These are phyloP conservation scores for Eurystomus glaucurus DNA, from an alignment of 2,797 vertebrate genomes.

Conservation along the genomic window DNA sequence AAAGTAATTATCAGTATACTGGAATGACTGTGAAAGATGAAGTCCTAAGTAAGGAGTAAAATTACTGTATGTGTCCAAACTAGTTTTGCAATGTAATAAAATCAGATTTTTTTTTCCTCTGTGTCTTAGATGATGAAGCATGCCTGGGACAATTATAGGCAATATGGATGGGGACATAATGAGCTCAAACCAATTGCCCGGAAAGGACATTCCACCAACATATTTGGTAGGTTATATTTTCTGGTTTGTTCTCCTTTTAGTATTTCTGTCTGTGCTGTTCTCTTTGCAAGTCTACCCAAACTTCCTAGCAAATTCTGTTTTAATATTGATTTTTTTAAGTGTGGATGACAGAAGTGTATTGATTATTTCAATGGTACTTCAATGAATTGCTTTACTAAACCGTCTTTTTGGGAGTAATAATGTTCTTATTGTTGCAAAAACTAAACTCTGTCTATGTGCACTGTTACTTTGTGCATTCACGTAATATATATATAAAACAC, in stretches of 20 bases:
- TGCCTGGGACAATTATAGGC: constrained; percentile 97
- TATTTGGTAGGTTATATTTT: constrained; percentile 92
- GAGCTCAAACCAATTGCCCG: constrained; percentile 98
- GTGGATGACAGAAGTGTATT: background rate
- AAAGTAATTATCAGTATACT: background rate
- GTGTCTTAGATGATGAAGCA: constrained; percentile 97
- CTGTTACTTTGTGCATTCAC: background rate
- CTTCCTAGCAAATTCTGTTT: background rate
- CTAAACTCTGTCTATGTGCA: background rate
- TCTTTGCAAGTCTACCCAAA: background rate
- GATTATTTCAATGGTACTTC: background rate
- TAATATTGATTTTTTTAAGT: background rate
- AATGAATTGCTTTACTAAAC: background rate
- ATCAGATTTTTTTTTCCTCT: constrained; percentile 20
- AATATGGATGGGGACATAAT: constrained; percentile 99
- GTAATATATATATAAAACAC: too few species aligned
- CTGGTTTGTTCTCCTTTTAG: background rate
- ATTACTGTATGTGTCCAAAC: background rate
- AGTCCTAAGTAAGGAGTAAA: constrained; percentile 11
- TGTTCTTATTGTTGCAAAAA: background rate
- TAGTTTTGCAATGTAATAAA: constrained; percentile 16
- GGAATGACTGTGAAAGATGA: background rate
- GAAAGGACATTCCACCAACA: constrained; percentile 99
- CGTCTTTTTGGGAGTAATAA: background rate
- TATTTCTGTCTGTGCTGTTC: background rate